A percentile compares a stretch with the other conserved stretches of the same genome.
These are phyloP conservation scores for Cybosia mesomella DNA, from an alignment of 2,888 invertebrate genomes.

Conservation along the genomic window DNA sequence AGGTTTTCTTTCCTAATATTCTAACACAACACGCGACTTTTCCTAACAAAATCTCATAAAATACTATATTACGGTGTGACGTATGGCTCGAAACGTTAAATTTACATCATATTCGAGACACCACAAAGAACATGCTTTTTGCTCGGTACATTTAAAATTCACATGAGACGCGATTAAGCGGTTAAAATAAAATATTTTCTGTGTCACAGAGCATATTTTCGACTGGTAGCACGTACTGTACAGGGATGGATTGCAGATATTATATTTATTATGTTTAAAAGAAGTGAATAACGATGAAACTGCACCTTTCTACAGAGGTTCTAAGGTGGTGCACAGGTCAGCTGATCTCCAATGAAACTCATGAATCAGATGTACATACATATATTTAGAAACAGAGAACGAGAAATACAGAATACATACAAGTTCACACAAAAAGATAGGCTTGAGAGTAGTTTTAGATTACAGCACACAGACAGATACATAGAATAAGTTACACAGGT, in stretches of 20 bases:
- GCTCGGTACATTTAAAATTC: constrained; percentile 52
- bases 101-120: constrained; percentile 40
- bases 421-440: too few species aligned
- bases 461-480: too few species aligned
- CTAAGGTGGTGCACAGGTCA: too few species aligned
- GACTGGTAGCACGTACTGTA: constrained; percentile 17
- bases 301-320: too few species aligned
- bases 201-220: constrained; percentile 42
- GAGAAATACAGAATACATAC: too few species aligned
- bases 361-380: too few species aligned
- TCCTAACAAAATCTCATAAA: constrained; percentile 15
- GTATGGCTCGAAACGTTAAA: constrained; percentile 25
- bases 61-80: constrained; percentile 19
- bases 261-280: background rate
- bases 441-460: too few species aligned
- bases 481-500: too few species aligned
- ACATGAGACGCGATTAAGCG: constrained; percentile 55
- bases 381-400: too few species aligned
- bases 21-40: constrained; percentile 5
- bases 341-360: too few species aligned
- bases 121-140: constrained; percentile 47
- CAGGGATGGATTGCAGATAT: constrained; percentile 21
- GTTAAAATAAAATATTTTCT: constrained; percentile 52
- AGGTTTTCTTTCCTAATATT: background rate
- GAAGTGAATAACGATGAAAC: background rate